Evolutionary conservation across 2,113 vertebrate species (phyloP).

Genomic region (Ochotona princeps): DNA sequence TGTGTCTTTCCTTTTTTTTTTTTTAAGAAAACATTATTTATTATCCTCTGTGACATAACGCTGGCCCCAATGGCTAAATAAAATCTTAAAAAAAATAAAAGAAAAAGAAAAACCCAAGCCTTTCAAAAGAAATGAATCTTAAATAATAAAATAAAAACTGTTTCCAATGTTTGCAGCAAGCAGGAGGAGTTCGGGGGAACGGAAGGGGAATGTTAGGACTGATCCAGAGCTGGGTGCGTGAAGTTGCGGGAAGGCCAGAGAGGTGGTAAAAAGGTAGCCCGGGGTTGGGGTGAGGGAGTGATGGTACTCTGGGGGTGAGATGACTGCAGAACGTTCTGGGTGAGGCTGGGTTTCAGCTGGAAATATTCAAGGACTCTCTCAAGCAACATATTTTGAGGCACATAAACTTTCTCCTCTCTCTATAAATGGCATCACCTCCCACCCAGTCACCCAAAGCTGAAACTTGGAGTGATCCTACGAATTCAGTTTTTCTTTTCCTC

Average conservation of each 20-base stretch:
- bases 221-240: not conserved
- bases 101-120: no score
- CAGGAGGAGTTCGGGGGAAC: not conserved
- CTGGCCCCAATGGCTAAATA: no score
- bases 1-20: no score
- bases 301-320: not conserved
- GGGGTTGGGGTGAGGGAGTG: not conserved
- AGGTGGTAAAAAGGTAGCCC: not conserved
- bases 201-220: not conserved
- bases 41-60: no score
- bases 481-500: not conserved
- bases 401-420: not conserved
- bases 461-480: not conserved
- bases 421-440: not conserved
- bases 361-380: not conserved
- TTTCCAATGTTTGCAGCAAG: not conserved
- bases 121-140: no score
- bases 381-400: constrained; percentile 31
- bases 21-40: no score
- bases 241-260: not conserved
- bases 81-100: no score
- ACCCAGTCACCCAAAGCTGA: not conserved
- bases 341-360: not conserved
- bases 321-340: not conserved
- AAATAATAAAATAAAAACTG: no score